phyloP scores from a whole-genome alignment of 2,113 vertebrate species.

The Sturnus vulgaris region DNA sequence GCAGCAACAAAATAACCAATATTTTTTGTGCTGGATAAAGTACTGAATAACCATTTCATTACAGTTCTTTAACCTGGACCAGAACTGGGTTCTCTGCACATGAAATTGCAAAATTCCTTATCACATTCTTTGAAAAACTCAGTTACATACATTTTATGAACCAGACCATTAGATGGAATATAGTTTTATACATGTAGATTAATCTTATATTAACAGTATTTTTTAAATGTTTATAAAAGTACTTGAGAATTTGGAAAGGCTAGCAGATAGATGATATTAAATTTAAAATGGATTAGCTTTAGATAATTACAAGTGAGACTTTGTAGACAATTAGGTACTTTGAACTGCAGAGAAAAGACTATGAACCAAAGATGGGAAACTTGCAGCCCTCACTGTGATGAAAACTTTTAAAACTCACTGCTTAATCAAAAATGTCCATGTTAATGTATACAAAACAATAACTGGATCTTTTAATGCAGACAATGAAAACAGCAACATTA shows the following conservation, averaged over 20 bases:
- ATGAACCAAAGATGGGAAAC: neutral
- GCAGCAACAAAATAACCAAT: neutral
- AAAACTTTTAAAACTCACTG: neutral
- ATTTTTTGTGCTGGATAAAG: neutral
- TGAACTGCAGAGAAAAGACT: neutral
- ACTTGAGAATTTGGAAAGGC: neutral
- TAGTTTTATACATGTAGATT: neutral
- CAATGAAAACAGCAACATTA: neutral
- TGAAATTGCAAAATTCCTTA: neutral
- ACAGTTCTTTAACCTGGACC: neutral
- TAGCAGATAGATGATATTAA: neutral
- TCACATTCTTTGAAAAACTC: neutral
- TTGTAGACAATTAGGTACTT: neutral
- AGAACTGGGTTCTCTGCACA: neutral
- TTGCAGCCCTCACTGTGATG: neutral
- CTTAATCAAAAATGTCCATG: neutral
- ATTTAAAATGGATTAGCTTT: neutral
- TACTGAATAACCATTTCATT: neutral
- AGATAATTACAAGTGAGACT: neutral
- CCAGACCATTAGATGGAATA: neutral
- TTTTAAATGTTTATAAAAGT: neutral
- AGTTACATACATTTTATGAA: neutral
- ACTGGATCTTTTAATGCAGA: neutral
- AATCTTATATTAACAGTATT: neutral
- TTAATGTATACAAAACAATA: neutral